phyloP scores from a whole-genome alignment of 2,888 invertebrate species.

The Drosophila greeni region DNA sequence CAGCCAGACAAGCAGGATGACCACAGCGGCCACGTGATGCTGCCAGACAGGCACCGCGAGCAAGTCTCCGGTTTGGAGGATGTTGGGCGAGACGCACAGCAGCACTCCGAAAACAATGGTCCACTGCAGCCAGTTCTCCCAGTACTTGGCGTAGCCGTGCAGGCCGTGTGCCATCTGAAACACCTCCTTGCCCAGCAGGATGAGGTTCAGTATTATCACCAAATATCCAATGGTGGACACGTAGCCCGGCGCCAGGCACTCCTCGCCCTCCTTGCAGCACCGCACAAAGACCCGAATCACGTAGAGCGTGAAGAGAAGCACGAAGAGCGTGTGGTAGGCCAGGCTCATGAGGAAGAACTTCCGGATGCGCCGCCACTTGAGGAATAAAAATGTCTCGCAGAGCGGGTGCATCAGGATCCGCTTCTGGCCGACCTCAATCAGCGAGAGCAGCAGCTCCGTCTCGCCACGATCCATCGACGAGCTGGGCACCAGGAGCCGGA shows the following conservation, averaged over 20 bases:
- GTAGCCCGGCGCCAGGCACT: conserved; percentile 71
- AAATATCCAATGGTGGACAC: conserved; percentile 80
- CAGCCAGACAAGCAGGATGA: conserved; percentile 89
- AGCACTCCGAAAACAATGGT: conserved; percentile 86
- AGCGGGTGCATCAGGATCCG: conserved; percentile 90
- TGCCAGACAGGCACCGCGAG: conserved; percentile 83
- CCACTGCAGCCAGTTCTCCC: conserved; percentile 93
- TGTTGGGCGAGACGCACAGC: conserved; percentile 81
- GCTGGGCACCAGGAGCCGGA: conserved; percentile 82
- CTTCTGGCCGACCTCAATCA: conserved; percentile 89
- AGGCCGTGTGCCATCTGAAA: conserved; percentile 84
- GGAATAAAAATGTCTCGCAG: conserved; percentile 89
- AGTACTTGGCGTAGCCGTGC: conserved; percentile 85
- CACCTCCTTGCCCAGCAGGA: conserved; percentile 86
- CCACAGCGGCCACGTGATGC: conserved; percentile 88
- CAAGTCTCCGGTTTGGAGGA: conserved; percentile 71
- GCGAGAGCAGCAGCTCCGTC: conserved; percentile 84
- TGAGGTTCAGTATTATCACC: conserved; percentile 83
- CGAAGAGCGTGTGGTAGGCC: conserved; percentile 87
- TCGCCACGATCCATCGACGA: conserved; percentile 82
- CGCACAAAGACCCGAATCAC: conserved; percentile 81
- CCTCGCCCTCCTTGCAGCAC: conserved; percentile 67
- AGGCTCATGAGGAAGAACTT: conserved; percentile 90
- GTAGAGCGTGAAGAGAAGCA: conserved; percentile 86
- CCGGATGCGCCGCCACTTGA: conserved; percentile 90